phyloP scores from a whole-genome alignment of 2,888 invertebrate species.

The Apeira syringaria region DNA sequence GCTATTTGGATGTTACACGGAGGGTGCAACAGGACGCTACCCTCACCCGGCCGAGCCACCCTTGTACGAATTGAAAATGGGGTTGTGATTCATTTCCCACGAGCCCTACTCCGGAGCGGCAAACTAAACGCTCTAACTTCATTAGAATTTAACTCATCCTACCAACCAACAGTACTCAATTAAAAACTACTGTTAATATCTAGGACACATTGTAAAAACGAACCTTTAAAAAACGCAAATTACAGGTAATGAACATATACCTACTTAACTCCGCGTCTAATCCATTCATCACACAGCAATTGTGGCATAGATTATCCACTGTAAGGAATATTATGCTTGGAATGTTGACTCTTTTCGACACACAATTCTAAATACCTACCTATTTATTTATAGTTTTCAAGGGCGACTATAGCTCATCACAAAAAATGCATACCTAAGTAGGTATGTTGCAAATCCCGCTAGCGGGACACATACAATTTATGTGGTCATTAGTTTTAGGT shows the following conservation, averaged over 20 bases:
- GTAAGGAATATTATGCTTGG: constrained; percentile 12
- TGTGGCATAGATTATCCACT: constrained; percentile 32
- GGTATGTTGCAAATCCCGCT: constrained; percentile 1
- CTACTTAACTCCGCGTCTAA: constrained; percentile 37
- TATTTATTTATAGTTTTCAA: constrained; percentile 13
- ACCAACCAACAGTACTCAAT: too few relatives aligned
- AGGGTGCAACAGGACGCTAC: constrained; percentile 66
- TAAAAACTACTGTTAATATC: too few relatives aligned
- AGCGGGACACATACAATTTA: constrained; percentile 5
- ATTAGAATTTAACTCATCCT: constrained; percentile 49
- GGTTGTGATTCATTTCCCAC: constrained; percentile 83
- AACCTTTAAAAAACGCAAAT: neutral
- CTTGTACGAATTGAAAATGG: constrained; percentile 73
- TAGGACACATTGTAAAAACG: too few relatives aligned
- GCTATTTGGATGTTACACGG: constrained; percentile 68
- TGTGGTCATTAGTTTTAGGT: constrained; percentile 18
- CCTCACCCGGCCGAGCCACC: constrained; percentile 61
- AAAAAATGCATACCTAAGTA: constrained; percentile 1
- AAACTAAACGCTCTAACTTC: constrained; percentile 62
- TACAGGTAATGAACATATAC: constrained; percentile 32
- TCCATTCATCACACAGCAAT: constrained; percentile 44
- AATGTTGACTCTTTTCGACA: constrained; percentile 14
- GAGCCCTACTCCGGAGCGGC: constrained; percentile 58
- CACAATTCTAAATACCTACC: constrained; percentile 8
- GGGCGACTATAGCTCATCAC: constrained; percentile 10